These are phyloP conservation scores for Probaryconus sp. DNA, from an alignment of 1,140 invertebrate species.

Conservation along the genomic window DNA sequence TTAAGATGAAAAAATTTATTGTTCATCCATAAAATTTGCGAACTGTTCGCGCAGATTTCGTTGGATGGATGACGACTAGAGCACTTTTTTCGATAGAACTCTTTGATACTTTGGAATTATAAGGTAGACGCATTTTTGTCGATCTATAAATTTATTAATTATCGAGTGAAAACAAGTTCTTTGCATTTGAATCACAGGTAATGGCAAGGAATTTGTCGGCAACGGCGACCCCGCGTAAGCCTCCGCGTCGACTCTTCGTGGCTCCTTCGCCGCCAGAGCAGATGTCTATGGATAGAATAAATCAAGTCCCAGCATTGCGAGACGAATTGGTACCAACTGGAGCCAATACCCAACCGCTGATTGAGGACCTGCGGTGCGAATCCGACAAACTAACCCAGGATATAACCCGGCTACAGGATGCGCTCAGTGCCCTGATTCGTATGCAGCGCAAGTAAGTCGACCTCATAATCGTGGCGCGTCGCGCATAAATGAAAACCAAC, in stretches of 20 bases:
- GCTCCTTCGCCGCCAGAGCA: slow-evolving; percentile 73
- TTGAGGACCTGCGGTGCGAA: slow-evolving; percentile 89
- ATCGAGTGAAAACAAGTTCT: too few species aligned
- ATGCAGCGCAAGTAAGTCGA: slow-evolving; percentile 89
- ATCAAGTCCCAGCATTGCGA: slow-evolving; percentile 81
- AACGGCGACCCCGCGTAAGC: slow-evolving; percentile 68
- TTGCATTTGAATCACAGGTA: too few species aligned
- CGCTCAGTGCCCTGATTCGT: slow-evolving; percentile 88
- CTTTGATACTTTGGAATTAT: too few species aligned
- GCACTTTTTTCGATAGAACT: too few species aligned
- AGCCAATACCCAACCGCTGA: slow-evolving; percentile 83
- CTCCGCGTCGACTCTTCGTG: slow-evolving; percentile 71
- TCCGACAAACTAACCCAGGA: slow-evolving; percentile 89
- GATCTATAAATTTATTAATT: too few species aligned
- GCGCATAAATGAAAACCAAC: not conserved
- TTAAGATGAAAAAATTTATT: too few species aligned
- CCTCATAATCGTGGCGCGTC: slow-evolving; percentile 11
- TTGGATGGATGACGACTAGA: too few species aligned
- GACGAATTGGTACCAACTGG: slow-evolving; percentile 91
- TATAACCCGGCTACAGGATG: slow-evolving; percentile 92
- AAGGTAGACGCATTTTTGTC: too few species aligned
- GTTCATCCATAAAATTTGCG: too few species aligned
- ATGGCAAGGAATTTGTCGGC: slow-evolving; percentile 68
- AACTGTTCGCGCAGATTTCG: too few species aligned
- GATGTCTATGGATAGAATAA: slow-evolving; percentile 68